Conservation (phyloP, 2,888 invertebrate genomes). For the Cabera pusaria region DNA sequence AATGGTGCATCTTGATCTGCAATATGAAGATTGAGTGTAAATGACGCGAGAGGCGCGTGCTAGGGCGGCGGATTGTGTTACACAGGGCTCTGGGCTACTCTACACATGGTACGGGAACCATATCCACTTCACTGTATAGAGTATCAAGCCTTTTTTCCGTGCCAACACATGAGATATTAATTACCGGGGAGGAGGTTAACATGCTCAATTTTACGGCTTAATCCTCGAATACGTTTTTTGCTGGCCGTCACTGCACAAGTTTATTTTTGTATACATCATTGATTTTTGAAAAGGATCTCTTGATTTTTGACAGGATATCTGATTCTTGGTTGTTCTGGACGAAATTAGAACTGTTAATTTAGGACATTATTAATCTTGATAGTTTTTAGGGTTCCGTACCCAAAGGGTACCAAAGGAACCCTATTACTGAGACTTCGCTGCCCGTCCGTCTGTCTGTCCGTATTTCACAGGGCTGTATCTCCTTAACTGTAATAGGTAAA, state of each 20-base stretch:
- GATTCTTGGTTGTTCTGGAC: neutral
- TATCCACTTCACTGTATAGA: conserved; percentile 43
- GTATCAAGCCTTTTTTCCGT: conserved; percentile 50
- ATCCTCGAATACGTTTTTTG: conserved; percentile 43
- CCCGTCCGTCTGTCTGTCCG: too few relatives aligned
- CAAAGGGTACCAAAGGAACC: too few relatives aligned
- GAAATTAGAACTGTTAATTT: too few relatives aligned
- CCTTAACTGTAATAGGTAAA: too few relatives aligned
- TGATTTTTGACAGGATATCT: conserved; percentile 17
- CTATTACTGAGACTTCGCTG: too few relatives aligned
- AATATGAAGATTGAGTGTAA: conserved; percentile 78
- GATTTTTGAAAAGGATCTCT: conserved; percentile 28
- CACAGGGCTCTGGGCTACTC: conserved; percentile 23
- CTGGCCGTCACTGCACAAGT: conserved; percentile 12
- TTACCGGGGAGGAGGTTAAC: conserved; percentile 66
- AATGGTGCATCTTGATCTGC: conserved; percentile 73
- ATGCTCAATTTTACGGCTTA: conserved; percentile 68
- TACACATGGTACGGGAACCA: conserved; percentile 39
- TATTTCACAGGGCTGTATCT: too few relatives aligned
- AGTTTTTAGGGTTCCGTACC: too few relatives aligned
- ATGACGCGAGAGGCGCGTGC: conserved; percentile 75
- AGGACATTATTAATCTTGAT: too few relatives aligned
- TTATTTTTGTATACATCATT: conserved; percentile 19
- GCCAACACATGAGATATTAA: conserved; percentile 70
- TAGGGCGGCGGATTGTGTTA: conserved; percentile 56